Evolutionary conservation across 2,888 invertebrate genomes (phyloP), one percentile per base, ranked within the genome.

Genomic region (Aquatica leii): DNA sequence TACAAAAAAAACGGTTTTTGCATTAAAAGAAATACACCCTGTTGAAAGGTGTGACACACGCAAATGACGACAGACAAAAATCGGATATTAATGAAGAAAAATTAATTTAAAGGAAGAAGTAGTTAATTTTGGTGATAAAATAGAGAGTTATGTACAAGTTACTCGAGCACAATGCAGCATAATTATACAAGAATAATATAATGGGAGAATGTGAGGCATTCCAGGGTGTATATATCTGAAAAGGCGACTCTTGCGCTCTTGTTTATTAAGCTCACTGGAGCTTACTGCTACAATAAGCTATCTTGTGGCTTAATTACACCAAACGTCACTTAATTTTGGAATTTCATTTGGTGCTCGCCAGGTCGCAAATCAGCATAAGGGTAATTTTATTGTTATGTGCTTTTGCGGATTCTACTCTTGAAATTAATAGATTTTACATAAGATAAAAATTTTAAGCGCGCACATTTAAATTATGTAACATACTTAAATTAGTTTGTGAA

Each of bases 321-420:
- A 71, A 75, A 74, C 77, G 76, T 76, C 76, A 76, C 80, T 80
- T 80, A 80, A 81, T 82, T 81, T 65, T 78, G 81, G 79, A 82
- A 82, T 82, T 82, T 82, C 81, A 82, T 82, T 81, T 81, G 77
- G 74, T 70, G 74, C 74, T 73, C 72, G 73, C 73, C 75, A 74
- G 75, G 76, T 81, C 78, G 78, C 80, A 80, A 81, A 80, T 80
- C 80, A 80, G 78, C 77, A 76, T 75, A 76, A 75, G 77, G 78
- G 78, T 73, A 78, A 79, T 78, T 78, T 77, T 55, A 54, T 52
- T 40, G 34, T 41, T 21, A 52, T 49, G 40, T 12, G 37, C 18
- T 50, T 34, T 35, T 24, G 50, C 50, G 40, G 58, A 24, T 24
- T 24, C 24, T 6, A 24, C 6, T 24, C 24, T 6, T 24, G 6